Percentiles rank a stretch among this genome's conserved stretches.
Evolutionary conservation across 2,113 vertebrate genomes (phyloP).

Genomic region (Dryoscopus gambensis): DNA sequence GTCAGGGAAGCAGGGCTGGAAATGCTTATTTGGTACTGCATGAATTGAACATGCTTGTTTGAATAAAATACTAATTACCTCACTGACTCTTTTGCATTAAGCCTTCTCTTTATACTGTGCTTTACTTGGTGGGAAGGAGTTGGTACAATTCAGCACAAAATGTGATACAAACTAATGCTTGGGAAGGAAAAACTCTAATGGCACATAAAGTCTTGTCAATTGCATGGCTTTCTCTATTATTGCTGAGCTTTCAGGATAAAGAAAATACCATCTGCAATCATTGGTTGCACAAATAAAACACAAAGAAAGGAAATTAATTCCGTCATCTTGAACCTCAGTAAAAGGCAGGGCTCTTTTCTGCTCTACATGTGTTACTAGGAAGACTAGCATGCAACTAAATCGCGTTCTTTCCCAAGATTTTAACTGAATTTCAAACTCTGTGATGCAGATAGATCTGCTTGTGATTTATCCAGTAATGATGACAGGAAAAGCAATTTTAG

Average conservation of each 20-base stretch:
- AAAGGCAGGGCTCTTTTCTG: background rate
- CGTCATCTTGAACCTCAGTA: background rate
- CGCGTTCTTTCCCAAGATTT: background rate
- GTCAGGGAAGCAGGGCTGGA: background rate
- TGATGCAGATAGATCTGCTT: background rate
- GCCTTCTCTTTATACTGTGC: background rate
- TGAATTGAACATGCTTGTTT: conserved; percentile 27
- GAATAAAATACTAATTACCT: conserved; percentile 33
- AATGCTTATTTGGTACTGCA: background rate
- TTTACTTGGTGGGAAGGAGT: background rate
- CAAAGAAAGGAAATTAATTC: background rate
- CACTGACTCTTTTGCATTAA: background rate
- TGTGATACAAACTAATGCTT: background rate
- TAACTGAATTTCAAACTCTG: background rate
- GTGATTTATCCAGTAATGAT: background rate
- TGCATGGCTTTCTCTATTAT: background rate
- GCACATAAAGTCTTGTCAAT: background rate
- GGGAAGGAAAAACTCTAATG: background rate
- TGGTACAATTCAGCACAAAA: background rate
- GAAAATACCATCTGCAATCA: background rate
- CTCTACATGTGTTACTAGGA: background rate
- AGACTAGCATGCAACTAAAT: background rate
- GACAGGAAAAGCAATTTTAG: background rate
- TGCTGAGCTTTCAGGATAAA: background rate
- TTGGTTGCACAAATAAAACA: background rate